Conservation (phyloP, 37 sponge, comb jelly and placozoan genomes). For the Ianthella basta region DNA sequence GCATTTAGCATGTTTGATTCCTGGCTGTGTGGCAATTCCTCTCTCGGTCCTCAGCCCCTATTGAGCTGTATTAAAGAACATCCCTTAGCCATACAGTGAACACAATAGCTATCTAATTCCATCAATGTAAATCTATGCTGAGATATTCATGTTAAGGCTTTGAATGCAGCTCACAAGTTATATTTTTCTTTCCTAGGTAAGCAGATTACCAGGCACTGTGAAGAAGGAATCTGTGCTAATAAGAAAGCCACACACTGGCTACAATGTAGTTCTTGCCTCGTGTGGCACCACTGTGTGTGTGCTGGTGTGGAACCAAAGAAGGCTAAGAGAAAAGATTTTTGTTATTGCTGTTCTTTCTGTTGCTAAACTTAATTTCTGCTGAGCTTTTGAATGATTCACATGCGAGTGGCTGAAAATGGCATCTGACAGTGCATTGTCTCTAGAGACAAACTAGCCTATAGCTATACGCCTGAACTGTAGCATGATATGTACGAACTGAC, state of each 20-base stretch:
- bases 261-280: neutral
- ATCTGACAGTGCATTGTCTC: neutral
- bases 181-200: neutral
- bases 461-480: neutral
- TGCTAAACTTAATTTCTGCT: too few relatives aligned
- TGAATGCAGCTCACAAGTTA: neutral
- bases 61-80: too few relatives aligned
- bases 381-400: neutral
- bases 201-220: slow-evolving; percentile 6
- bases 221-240: neutral
- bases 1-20: too few relatives aligned
- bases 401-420: neutral
- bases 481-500: neutral
- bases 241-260: neutral
- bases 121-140: slow-evolving; percentile 5
- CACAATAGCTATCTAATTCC: neutral
- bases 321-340: neutral
- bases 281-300: neutral
- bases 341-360: slow-evolving; percentile 1
- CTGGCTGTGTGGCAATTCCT: too few relatives aligned
- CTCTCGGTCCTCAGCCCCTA: too few relatives aligned
- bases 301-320: neutral
- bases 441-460: neutral
- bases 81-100: neutral
- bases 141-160: neutral